Conservation (phyloP, 2,113 vertebrate genomes). For the Platanista minor region DNA sequence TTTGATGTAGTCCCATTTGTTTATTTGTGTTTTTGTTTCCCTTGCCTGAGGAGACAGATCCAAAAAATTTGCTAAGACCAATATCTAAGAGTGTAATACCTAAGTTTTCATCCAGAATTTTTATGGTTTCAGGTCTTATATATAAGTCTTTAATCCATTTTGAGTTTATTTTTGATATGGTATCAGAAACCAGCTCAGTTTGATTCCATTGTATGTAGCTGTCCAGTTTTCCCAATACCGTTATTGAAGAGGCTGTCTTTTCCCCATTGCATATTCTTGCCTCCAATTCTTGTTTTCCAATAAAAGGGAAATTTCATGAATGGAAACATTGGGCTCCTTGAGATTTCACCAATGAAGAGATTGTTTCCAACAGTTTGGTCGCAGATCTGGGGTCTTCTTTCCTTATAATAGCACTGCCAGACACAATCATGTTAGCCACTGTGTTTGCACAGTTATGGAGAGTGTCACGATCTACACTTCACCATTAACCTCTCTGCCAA, state of each 20-base stretch:
- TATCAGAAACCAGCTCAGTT: not conserved
- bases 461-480: slow-evolving; percentile 90
- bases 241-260: not conserved
- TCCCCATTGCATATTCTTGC: not conserved
- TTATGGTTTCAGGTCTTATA: not conserved
- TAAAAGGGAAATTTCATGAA: not conserved
- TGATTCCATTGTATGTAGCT: not conserved
- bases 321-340: not conserved
- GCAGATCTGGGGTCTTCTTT: slow-evolving; percentile 88
- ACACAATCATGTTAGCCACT: slow-evolving; percentile 89
- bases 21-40: not conserved
- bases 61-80: not conserved
- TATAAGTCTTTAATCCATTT: not conserved
- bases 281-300: not conserved
- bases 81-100: not conserved
- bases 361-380: slow-evolving; percentile 84
- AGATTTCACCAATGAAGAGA: slow-evolving; percentile 87
- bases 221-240: not conserved
- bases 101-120: not conserved
- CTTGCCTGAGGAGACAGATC: no score
- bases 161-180: not conserved
- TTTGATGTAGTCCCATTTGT: not conserved
- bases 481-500: slow-evolving; percentile 92
- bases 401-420: slow-evolving; percentile 86
- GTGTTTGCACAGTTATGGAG: slow-evolving; percentile 92